A percentile compares a stretch with the other conserved stretches of the same genome.
Conservation (phyloP, 2,797 vertebrate genomes). For the Erethizon dorsatum region DNA sequence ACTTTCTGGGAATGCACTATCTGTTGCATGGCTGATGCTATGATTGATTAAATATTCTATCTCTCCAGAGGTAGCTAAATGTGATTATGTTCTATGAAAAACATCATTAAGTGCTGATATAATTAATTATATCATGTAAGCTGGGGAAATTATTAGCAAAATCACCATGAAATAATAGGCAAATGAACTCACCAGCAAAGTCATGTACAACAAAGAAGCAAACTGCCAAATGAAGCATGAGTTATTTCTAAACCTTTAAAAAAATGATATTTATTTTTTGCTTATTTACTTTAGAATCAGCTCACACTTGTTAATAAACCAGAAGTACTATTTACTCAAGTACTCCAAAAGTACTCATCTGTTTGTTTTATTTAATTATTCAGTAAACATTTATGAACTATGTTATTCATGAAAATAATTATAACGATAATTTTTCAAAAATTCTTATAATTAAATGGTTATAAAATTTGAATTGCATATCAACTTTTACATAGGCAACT, state of each 20-base stretch:
- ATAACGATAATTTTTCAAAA: neutral
- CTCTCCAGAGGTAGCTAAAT: conserved; percentile 34
- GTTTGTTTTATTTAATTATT: neutral
- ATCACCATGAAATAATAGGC: neutral
- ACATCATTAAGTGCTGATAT: conserved; percentile 32
- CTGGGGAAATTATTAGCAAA: neutral
- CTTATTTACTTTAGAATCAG: conserved; percentile 16
- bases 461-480: neutral
- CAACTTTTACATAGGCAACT: neutral
- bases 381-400: conserved; percentile 21
- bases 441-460: neutral
- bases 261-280: conserved; percentile 14
- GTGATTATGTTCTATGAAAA: conserved; percentile 29
- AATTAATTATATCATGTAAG: conserved; percentile 41
- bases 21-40: neutral
- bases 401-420: conserved; percentile 26
- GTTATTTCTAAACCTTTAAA: conserved; percentile 26
- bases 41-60: conserved; percentile 45
- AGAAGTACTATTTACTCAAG: neutral
- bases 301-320: neutral
- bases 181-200: conserved; percentile 43
- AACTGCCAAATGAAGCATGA: conserved; percentile 16
- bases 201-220: neutral
- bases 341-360: neutral
- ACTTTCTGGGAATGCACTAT: neutral